Evolutionary conservation across 2,113 vertebrate genomes (phyloP).

Genomic region (Aphyosemion australe): DNA sequence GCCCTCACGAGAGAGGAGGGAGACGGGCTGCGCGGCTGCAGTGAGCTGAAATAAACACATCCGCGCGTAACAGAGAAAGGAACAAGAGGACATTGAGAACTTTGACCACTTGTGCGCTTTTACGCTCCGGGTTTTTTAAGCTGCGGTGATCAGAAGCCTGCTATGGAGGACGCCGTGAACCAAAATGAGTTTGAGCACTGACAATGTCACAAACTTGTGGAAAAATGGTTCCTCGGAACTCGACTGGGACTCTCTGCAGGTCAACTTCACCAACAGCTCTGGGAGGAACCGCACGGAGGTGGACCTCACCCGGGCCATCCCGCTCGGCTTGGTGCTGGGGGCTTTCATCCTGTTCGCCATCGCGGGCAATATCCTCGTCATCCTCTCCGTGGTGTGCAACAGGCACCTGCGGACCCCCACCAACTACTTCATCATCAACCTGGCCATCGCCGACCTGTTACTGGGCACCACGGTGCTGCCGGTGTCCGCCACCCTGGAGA

Average conservation of each 20-base stretch:
- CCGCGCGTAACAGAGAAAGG: too few relatives aligned
- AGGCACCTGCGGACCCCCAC: slow-evolving; percentile 94
- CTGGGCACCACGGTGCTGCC: slow-evolving; percentile 93
- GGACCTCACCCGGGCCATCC: slow-evolving; percentile 85
- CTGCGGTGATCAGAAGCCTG: slow-evolving; percentile 59
- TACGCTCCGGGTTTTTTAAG: slow-evolving; percentile 31
- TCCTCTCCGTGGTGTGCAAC: slow-evolving; percentile 95
- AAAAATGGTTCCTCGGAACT: slow-evolving; percentile 75
- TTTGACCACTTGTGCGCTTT: slow-evolving; percentile 5
- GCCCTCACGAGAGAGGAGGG: slow-evolving; percentile 45
- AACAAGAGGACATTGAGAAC: not conserved
- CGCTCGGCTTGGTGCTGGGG: slow-evolving; percentile 89
- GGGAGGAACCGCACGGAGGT: slow-evolving; percentile 78
- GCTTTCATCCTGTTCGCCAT: slow-evolving; percentile 95
- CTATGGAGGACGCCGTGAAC: slow-evolving; percentile 75
- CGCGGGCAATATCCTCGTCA: slow-evolving; percentile 94
- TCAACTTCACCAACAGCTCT: slow-evolving; percentile 81
- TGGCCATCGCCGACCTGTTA: slow-evolving; percentile 94
- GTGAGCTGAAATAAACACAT: slow-evolving; percentile 1
- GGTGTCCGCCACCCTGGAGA: slow-evolving; percentile 91
- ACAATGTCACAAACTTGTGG: slow-evolving; percentile 75
- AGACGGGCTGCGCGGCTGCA: slow-evolving; percentile 23
- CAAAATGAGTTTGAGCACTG: slow-evolving; percentile 81
- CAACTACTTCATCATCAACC: slow-evolving; percentile 96
- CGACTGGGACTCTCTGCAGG: slow-evolving; percentile 46